Base-by-base conservation (phyloP, 2,797 vertebrate genomes). In the Liasis olivaceus region DNA sequence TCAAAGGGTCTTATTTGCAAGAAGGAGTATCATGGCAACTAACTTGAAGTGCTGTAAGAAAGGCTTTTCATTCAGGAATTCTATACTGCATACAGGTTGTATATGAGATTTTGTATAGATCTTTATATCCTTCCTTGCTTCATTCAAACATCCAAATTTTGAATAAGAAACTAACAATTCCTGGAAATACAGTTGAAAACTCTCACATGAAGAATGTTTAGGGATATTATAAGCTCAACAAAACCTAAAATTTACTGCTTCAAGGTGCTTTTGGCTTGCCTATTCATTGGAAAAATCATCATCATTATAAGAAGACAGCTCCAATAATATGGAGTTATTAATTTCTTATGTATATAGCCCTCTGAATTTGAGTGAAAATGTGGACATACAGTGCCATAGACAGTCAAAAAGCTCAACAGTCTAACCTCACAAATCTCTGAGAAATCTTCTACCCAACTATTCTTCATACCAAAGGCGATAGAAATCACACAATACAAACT, bases 331-430 rank as follows among this genome's bases (percentile, higher is more conserved):
- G 42, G 69, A 77, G 31, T 77, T 42, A 77, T 11, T 77, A 77
- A 77, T 11, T 42, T 77, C 8, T 22, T 42, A 42, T 42, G 22
- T 77, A 77, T 9, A 59, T 85, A 92, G 22, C 47, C 63, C n/a
- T 85, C 22, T 85, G 24, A 69, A 69, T 20, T 20, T 59, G 24
- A n/a, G 31, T 92, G 85, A 26, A 0, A 92, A 94, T n/a, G 89
- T 42, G 56, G 51, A 62, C 91, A 92, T 90, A 92, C 89, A 94
- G 89, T 84, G 89, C 86, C 92, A 95, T 72, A 94, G 92, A 94
- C 89, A 90, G 85, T 91, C 91, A 94, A 95, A 92, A 93, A 93
- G 94, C 93, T 93, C 20, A 95, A 84, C 42, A 86, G 24, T 89
- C 47, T 20, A 47, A 77, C 20, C 87, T 84, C 51, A 93, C 90